Evolutionary conservation across 2,113 vertebrate species (phyloP), one percentile per base, ranked within the genome.

Genomic region (Lagopus leucura): DNA sequence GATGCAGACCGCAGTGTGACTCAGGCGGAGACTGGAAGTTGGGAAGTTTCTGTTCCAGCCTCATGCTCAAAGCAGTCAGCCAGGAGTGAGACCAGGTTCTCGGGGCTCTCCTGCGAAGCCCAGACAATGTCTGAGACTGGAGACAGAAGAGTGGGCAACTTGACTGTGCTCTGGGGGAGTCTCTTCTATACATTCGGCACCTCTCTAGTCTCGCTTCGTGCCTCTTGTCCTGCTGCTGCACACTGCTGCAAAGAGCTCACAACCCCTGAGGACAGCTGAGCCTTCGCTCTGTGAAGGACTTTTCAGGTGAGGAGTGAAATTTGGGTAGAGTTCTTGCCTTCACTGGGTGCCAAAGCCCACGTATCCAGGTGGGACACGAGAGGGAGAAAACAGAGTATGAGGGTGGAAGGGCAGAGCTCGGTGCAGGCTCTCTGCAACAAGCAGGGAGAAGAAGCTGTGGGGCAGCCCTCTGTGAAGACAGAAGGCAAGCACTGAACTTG

Each of bases 401-500:
- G 27, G 40, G 25, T 73, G 25, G 5, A 3, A 81, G 43, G 5
- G 4, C 3, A 11, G 13, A 48, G 43, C 30, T 47, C 8, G 12
- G 10, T 24, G 65, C 8, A 57, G 13, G 27, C 11, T 3, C 3
- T 52, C 24, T 63, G 24, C 18, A 10, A 13, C 1, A 60, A 47
- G 38, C 32, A 21, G 21, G n/a, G 45, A 64, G 43, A 38, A 73
- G 38, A 24, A 75, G 24, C 1, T 81, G 18, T 32, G 20, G 36
- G 3, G 24, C n/a, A 80, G 45, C 45, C 14, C 82, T 77, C 36
- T 0, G 0, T 0, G 2, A 8, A 66, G 32, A 6, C 18, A 14
- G 66, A 43, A 79, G 20, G 36, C 18, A 22, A 36, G 32, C 50
- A 38, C 54, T 61, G 63, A 38, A 16, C 50, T 78, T 42, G 63